Base-by-base conservation (phyloP, 2,113 vertebrate genomes). In the Varanus komodoensis region DNA sequence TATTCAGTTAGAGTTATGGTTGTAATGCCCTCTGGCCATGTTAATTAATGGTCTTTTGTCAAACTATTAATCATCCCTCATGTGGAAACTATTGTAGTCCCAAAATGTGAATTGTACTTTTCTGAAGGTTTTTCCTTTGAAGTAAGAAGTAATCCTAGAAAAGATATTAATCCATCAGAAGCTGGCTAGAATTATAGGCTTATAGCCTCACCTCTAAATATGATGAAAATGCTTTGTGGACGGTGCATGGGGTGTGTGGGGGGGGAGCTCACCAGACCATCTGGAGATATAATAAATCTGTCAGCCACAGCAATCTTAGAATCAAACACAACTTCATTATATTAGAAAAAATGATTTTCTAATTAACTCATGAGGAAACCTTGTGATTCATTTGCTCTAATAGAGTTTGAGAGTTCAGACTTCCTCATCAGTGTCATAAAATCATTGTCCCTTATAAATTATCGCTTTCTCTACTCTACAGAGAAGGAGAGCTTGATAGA, bases 281-380 rank as follows among this genome's bases (percentile, higher is more conserved):
- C 82, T 82, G 78, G 88, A 90, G 54, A 92, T 57, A 87, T 50
- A 89, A 91, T 80, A 91, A 93, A 95, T 85, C 75, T 91, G 90
- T 93, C 83, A 90, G 32, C 88, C 71, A 88, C 57, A 92, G 67
- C 64, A 92, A 81, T 50, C 69, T 81, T 4, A 83, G 86, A 91
- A 94, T 92, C 90, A 92, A 93, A 93, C 29, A 93, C 90, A 91
- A 91, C 77, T 91, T 93, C 71, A 93, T 92, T 92, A 77, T 93
- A 90, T 90, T 90, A 90, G 71, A 50, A 91, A 91, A 94, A 94
- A 91, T 85, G 3, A 89, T 88, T 92, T 92, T 88, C 82, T 94
- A 93, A 95, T 93, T 94, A 93, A 94, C 92, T 94, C 77, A 61
- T 85, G 73, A 93, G 91, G 57, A 94, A 93, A 93, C 52, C 87